Evolutionary conservation across 2,888 invertebrate species (phyloP), one percentile per base, ranked within the genome.

Genomic region (Lissocephala sabroskyi): DNA sequence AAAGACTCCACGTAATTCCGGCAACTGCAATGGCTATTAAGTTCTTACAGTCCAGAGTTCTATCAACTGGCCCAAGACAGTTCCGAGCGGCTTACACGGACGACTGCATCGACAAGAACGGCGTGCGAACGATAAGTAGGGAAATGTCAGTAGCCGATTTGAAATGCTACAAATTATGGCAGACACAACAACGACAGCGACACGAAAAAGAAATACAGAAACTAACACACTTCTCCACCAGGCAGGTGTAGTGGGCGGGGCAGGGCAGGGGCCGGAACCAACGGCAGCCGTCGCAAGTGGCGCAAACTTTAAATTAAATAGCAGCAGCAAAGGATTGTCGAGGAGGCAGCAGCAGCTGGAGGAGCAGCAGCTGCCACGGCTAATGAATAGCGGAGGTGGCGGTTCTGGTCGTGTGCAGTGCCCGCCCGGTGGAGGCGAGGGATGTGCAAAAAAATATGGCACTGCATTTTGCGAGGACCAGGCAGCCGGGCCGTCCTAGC

Each of bases 131-230:
- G 26, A 32, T 46, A 56, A 63, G 58, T 57, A 54, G 58, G 36
- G 40, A 56, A 50, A 67, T 59, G 73, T 65, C 68, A 73, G 35
- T 73, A 54, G 50, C 62, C 66, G 61, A 60, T 70, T 67, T 59
- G 18, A 45, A 45, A 41, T 42, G 40, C 35, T 16, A 10, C 40
- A 40, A 51, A 52, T 62, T 62, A 62, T 62, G 61, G 55, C 58
- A 52, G 49, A 49, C 44, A 43, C 49, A 23, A 29, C 33, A 35
- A 35, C 35, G 16, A 35, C 14, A 13, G 5, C 35, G 16, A 35
- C 14, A 35, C 11, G 30, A 35, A 40, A 23, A 19, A 28, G 6
- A 26, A 19, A 28, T 18, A 13, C 26, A 11, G 11, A 37, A 37
- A 39, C 11, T 39, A 18, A 17, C 17, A 39, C 19, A 11, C 9